Evolutionary conservation across 2,888 invertebrate species (phyloP).

Genomic region (Glyphotaelius pellucidus): DNA sequence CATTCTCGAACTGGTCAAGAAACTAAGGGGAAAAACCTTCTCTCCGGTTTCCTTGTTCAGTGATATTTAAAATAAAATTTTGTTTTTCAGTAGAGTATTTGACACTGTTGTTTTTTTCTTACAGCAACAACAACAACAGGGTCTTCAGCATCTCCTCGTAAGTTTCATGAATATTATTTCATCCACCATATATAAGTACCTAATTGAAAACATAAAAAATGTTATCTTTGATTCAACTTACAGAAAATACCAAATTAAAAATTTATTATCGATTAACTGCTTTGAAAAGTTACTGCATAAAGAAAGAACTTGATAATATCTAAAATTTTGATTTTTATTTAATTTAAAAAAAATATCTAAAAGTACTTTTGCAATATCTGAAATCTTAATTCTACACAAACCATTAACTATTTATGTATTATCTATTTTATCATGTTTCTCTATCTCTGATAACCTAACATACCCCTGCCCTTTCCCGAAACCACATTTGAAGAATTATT

Average conservation of each 20-base stretch:
- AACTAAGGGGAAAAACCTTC: neutral
- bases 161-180: slow-evolving; percentile 74
- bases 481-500: neutral
- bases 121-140: slow-evolving; percentile 95
- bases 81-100: slow-evolving; percentile 1
- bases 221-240: neutral
- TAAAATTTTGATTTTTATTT: neutral
- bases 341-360: neutral
- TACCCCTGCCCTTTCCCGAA: neutral
- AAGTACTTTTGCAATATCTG: neutral
- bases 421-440: neutral
- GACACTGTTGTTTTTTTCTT: slow-evolving; percentile 69
- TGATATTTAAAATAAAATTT: neutral
- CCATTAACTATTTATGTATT: neutral
- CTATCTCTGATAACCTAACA: neutral
- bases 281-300: neutral
- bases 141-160: slow-evolving; percentile 94
- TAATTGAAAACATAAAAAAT: neutral
- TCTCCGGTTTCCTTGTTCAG: neutral
- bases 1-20: neutral
- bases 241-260: neutral
- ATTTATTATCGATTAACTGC: neutral
- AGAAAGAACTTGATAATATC: neutral
- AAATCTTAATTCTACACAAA: neutral
- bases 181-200: neutral